Conservation (phyloP, 1,140 invertebrate species). For the Calycopis cecrops region DNA sequence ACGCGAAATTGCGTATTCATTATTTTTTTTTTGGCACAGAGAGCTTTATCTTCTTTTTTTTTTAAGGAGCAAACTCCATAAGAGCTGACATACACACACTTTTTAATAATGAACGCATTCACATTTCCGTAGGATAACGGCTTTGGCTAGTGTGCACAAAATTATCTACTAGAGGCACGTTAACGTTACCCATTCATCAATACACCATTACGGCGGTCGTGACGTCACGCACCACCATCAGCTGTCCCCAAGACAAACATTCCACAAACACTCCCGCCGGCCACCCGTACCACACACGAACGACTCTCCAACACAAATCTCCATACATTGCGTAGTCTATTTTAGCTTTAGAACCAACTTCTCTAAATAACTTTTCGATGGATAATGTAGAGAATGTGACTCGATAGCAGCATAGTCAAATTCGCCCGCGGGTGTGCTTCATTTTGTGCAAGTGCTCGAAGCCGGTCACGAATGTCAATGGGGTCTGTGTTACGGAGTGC, state of each 20-base stretch:
- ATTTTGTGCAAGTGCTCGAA: constrained; percentile 40
- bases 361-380: neutral
- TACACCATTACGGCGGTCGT: constrained; percentile 37
- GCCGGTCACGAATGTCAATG: constrained; percentile 37
- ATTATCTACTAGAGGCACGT: constrained; percentile 1
- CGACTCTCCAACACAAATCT: neutral
- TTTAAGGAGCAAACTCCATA: no score
- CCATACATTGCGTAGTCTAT: neutral
- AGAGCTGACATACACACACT: no score
- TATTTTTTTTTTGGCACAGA: no score
- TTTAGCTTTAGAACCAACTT: neutral
- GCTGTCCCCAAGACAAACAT: constrained; percentile 32
- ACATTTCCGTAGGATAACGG: neutral
- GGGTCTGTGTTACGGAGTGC: constrained; percentile 7
- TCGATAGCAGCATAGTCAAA: constrained; percentile 4
- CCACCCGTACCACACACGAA: neutral
- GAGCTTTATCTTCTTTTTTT: no score
- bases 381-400: neutral
- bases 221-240: constrained; percentile 45
- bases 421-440: constrained; percentile 34
- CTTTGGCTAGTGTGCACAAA: neutral
- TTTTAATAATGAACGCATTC: no score
- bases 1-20: no score
- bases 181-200: constrained; percentile 29
- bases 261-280: neutral